Evolutionary conservation across 2,113 vertebrate genomes (phyloP), one percentile per base, ranked within the genome.

Genomic region (Saccopteryx leptura): DNA sequence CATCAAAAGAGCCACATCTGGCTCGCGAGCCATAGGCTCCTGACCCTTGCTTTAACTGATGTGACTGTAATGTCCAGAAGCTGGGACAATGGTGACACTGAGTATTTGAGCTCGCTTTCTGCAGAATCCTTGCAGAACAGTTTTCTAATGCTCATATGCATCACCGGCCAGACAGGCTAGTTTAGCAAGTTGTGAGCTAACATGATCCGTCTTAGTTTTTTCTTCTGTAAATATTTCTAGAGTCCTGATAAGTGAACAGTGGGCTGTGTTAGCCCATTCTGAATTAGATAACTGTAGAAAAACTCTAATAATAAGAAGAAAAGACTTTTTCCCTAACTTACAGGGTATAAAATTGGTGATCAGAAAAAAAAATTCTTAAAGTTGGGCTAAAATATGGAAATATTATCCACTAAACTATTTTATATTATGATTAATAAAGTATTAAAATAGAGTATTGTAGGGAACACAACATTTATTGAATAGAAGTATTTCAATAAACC

Each of bases 231-330:
- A 72, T n/a, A 85, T 92, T 33, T 72, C 74, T 89, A 52, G 28
- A 72, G 9, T 85, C 33, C 79, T 85, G 28, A 26, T 17, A 46
- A 48, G 18, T 48, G 69, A 82, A 68, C 7, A 50, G 8, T 82
- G 68, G 78, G 19, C 23, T 66, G 58, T 4, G 7, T 21, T 66
- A 39, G 58, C 7, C 60, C 19, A 2, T 66, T 94, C 21, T 72
- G 75, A 94, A 17, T 66, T 89, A 82, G 66, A 87, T n/a, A 24
- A 63, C 23, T 91, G 5, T 39, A 78, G 76, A 89, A 93, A 95
- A 94, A 50, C 2, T 80, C 39, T 63, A 66, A 31, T 81, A 76
- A 24, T 28, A 79, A 0, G 68, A 18, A 66, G 66, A 79, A 65
- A 78, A 76, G 28, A 1, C 2, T 83, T 84, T 86, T 39, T 10